Conservation (phyloP, 2,888 invertebrate genomes). For the Psococerastis gibbosa region DNA sequence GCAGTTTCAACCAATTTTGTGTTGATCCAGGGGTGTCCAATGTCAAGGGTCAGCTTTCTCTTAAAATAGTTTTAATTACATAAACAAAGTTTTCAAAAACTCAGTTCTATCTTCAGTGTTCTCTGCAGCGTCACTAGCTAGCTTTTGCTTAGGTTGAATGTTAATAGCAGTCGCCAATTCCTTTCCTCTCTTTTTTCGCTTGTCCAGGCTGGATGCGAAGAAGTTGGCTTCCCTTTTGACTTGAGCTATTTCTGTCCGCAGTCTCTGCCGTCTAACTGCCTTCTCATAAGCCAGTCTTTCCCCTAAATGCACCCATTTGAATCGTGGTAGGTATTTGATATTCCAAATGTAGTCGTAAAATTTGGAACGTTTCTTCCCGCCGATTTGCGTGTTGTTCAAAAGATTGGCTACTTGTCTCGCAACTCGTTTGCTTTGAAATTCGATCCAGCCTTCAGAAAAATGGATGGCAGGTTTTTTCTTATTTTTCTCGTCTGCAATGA, state of each 20-base stretch:
- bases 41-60: no score
- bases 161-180: neutral
- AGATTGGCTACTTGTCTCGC: slow-evolving; percentile 69
- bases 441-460: slow-evolving; percentile 90
- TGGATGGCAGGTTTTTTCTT: slow-evolving; percentile 35
- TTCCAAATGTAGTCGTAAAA: slow-evolving; percentile 90
- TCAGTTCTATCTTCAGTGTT: slow-evolving; percentile 16
- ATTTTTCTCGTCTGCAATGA: slow-evolving; percentile 30
- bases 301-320: slow-evolving; percentile 91
- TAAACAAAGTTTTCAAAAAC: slow-evolving; percentile 19
- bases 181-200: slow-evolving; percentile 4
- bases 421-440: slow-evolving; percentile 70
- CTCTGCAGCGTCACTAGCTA: slow-evolving; percentile 16
- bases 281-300: slow-evolving; percentile 86
- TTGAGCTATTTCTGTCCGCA: slow-evolving; percentile 72
- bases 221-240: slow-evolving; percentile 81
- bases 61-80: no score
- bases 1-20: no score
- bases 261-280: slow-evolving; percentile 68
- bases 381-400: slow-evolving; percentile 77
- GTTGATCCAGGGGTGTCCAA: no score
- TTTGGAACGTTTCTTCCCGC: slow-evolving; percentile 63
- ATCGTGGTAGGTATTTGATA: slow-evolving; percentile 81
- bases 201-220: slow-evolving; percentile 62
- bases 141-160: slow-evolving; percentile 15